Percentiles rank a stretch among this genome's conserved stretches.
phyloP scores from a whole-genome alignment of 2,113 vertebrate genomes.

The Scolopax mira region DNA sequence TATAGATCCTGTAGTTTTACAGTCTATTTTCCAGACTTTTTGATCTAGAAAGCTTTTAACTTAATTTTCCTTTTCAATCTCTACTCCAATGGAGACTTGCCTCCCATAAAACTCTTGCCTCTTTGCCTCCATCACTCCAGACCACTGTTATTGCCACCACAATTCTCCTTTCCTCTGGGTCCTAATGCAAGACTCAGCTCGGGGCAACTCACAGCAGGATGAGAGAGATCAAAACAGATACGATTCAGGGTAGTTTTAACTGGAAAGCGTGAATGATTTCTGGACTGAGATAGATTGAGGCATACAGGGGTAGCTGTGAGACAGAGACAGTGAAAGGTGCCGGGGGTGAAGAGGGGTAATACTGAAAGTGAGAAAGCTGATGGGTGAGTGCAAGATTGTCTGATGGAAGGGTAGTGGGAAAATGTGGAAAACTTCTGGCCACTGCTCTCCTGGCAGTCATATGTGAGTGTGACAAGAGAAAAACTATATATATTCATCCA shows the following conservation, averaged over 20 bases:
- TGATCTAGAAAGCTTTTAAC: neutral
- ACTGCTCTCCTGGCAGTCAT: neutral
- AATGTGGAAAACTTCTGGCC: neutral
- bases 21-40: neutral
- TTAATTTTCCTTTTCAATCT: neutral
- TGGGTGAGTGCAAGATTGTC: neutral
- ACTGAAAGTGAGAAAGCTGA: neutral
- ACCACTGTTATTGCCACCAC: neutral
- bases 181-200: neutral
- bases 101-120: neutral
- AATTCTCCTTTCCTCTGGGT: neutral
- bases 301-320: neutral
- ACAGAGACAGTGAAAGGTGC: neutral
- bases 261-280: neutral
- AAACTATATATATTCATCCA: neutral
- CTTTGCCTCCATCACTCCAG: neutral
- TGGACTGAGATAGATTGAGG: neutral
- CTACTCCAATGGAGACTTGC: neutral
- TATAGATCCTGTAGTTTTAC: neutral
- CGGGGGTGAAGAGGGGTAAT: neutral
- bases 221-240: neutral
- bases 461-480: neutral
- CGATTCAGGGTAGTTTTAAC: neutral
- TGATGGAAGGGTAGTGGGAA: neutral
- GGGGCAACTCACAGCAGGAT: neutral